Evolutionary conservation across 2,888 invertebrate genomes (phyloP).

Genomic region (Bruchidius siliquastri): DNA sequence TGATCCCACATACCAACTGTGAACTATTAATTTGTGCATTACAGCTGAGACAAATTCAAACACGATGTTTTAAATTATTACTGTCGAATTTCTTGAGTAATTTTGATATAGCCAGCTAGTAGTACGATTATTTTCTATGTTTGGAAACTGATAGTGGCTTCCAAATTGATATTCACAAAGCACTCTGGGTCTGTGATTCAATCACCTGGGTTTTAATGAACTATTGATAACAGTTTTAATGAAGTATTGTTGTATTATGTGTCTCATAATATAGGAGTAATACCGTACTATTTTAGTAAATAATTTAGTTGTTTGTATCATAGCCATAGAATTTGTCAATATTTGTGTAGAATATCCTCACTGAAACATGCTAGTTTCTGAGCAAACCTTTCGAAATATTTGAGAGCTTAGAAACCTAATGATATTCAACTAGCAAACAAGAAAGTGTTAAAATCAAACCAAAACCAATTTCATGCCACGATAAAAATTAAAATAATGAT

Average conservation of each 20-base stretch:
- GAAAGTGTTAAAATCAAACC: constrained; percentile 15
- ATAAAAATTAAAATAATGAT: constrained; percentile 7
- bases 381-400: not conserved
- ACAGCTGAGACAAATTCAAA: not conserved
- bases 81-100: not conserved
- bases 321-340: not conserved
- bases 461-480: constrained; percentile 15
- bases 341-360: not conserved
- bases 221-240: not conserved
- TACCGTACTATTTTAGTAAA: not conserved
- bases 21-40: too few relatives aligned
- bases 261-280: not conserved
- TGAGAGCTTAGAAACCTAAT: constrained; percentile 4
- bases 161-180: not conserved
- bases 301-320: not conserved
- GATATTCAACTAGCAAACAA: constrained; percentile 9
- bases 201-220: not conserved
- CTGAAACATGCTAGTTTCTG: not conserved
- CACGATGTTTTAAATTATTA: not conserved
- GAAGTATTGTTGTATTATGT: not conserved
- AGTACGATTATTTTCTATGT: not conserved
- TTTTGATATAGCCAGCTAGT: not conserved
- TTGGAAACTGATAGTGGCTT: not conserved
- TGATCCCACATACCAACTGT: not conserved
- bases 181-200: too few relatives aligned